Percentiles rank a stretch among this genome's conserved stretches.
These are phyloP conservation scores for Andrena haemorrhoa DNA, from an alignment of 2,888 invertebrate species.

Conservation along the genomic window DNA sequence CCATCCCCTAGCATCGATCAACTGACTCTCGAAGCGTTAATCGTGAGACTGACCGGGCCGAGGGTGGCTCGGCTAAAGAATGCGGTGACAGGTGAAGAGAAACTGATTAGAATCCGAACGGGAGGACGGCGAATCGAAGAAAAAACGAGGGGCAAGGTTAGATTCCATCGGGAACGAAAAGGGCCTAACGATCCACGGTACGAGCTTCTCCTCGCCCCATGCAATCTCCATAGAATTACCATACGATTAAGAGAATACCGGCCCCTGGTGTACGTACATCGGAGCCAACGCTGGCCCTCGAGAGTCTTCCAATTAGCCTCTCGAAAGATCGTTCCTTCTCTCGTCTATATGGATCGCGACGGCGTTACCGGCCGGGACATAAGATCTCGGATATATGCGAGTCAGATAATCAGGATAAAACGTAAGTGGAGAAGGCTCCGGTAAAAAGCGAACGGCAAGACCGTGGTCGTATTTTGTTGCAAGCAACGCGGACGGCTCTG, in stretches of 20 bases:
- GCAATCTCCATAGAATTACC: slow-evolving; percentile 84
- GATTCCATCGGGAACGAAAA: slow-evolving; percentile 73
- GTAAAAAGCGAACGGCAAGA: slow-evolving; percentile 25
- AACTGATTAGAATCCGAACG: slow-evolving; percentile 47
- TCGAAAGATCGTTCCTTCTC: slow-evolving; percentile 68
- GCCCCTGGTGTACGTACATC: slow-evolving; percentile 61
- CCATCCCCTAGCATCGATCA: background rate
- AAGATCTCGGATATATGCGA: slow-evolving; percentile 49
- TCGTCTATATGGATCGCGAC: slow-evolving; percentile 50
- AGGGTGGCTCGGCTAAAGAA: background rate
- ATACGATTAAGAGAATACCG: slow-evolving; percentile 82
- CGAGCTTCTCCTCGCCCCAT: slow-evolving; percentile 80
- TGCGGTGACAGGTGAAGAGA: slow-evolving; percentile 41
- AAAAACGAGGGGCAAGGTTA: slow-evolving; percentile 53
- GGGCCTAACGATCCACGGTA: slow-evolving; percentile 81
- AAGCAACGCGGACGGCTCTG: background rate
- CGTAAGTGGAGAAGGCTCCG: slow-evolving; percentile 23
- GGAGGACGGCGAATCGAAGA: slow-evolving; percentile 36
- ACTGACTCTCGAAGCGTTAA: background rate
- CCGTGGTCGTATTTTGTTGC: slow-evolving; percentile 25
- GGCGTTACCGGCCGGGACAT: slow-evolving; percentile 42
- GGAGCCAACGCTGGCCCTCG: slow-evolving; percentile 65
- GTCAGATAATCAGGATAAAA: slow-evolving; percentile 52
- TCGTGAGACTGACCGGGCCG: background rate
- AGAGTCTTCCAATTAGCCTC: slow-evolving; percentile 75